Conservation (phyloP, 2,113 vertebrate species). For the Sminthopsis crassicaudata region DNA sequence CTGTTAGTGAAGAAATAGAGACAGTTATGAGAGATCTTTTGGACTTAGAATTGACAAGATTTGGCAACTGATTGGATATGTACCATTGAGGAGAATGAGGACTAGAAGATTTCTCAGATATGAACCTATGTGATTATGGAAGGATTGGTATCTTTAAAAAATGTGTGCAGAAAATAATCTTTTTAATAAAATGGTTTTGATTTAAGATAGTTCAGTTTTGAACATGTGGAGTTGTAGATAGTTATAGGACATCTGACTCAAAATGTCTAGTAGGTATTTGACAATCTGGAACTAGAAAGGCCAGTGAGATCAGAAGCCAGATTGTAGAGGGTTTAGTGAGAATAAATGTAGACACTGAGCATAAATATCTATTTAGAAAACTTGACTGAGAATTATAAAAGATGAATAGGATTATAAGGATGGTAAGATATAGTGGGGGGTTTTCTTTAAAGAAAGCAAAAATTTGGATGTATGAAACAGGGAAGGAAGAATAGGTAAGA, state of each 20-base stretch:
- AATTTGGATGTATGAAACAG: neutral
- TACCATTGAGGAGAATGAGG: neutral
- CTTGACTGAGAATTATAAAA: neutral
- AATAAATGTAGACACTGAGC: neutral
- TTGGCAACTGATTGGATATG: neutral
- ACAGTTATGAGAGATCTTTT: neutral
- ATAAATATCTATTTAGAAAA: neutral
- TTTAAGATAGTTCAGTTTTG: neutral
- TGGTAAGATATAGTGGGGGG: neutral
- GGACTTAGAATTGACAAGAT: too few species aligned
- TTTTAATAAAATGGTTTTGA: neutral
- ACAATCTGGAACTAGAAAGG: neutral
- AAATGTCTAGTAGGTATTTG: neutral
- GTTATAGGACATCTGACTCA: neutral
- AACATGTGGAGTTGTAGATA: neutral
- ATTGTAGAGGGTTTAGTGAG: neutral
- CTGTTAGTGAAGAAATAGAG: neutral
- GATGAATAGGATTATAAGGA: neutral
- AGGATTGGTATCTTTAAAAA: neutral
- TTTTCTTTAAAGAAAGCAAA: neutral
- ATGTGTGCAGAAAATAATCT: neutral
- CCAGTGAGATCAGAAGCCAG: neutral
- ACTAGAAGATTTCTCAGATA: neutral
- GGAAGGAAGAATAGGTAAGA: neutral
- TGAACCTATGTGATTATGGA: too few species aligned